Evolutionary conservation across 2,888 invertebrate genomes (phyloP).

Genomic region (Antitype chi): DNA sequence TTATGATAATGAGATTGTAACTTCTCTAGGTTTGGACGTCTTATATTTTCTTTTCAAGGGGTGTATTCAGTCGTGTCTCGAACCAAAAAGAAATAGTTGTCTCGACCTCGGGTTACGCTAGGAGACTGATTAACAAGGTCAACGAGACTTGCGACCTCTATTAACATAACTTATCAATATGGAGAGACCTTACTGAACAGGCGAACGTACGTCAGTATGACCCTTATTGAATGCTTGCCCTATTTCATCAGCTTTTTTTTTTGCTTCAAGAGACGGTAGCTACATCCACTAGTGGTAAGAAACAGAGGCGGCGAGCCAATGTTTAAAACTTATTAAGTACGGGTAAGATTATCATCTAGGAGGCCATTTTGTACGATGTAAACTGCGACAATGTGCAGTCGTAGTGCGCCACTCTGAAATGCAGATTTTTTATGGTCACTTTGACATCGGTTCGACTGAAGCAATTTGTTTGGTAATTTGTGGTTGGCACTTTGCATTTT

Average conservation of each 20-base stretch:
- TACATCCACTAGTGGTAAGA: neutral
- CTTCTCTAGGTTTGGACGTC: too few relatives aligned
- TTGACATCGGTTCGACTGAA: neutral
- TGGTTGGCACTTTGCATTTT: neutral
- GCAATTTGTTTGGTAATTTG: conserved; percentile 9
- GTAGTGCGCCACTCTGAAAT: conserved; percentile 1
- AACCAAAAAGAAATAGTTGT: too few relatives aligned
- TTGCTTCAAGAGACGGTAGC: neutral
- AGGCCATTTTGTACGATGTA: too few relatives aligned
- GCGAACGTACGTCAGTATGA: neutral
- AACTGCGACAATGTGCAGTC: neutral
- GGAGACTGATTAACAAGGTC: neutral
- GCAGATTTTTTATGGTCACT: neutral
- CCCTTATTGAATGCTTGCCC: neutral
- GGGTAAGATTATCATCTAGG: too few relatives aligned
- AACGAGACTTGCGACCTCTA: too few relatives aligned
- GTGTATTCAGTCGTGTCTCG: too few relatives aligned
- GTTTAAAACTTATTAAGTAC: neutral
- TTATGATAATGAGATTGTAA: too few relatives aligned
- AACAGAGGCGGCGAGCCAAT: neutral
- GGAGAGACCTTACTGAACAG: neutral
- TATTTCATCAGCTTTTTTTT: neutral
- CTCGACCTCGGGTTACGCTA: too few relatives aligned
- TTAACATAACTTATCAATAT: too few relatives aligned
- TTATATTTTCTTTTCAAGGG: too few relatives aligned